These are phyloP conservation scores for Porites lutea DNA, from an alignment of 64 coral and sea anemone species.

Conservation along the genomic window DNA sequence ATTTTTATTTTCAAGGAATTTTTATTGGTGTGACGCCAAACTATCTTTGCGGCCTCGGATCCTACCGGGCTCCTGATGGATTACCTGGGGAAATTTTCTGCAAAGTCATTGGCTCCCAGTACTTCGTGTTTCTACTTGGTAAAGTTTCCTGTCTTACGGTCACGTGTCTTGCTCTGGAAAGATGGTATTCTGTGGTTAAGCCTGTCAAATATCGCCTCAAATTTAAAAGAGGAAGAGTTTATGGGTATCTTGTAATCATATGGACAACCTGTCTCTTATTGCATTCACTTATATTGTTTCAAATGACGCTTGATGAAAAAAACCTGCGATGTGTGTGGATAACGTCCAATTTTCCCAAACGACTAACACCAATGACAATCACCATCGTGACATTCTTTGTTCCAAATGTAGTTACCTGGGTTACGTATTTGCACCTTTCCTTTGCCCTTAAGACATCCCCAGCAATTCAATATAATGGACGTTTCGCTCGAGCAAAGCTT, in stretches of 20 bases:
- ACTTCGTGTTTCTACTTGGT: constrained; percentile 72
- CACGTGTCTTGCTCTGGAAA: constrained; percentile 74
- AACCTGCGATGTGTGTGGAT: constrained; percentile 38
- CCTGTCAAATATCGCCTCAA: constrained; percentile 58
- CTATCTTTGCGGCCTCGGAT: neutral
- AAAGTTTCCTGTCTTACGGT: constrained; percentile 64
- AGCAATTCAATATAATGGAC: constrained; percentile 13
- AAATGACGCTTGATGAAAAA: constrained; percentile 30
- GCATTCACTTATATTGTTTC: neutral
- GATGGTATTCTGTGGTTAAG: constrained; percentile 86
- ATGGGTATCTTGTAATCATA: constrained; percentile 53
- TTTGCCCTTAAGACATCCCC: constrained; percentile 26
- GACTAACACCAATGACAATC: constrained; percentile 23
- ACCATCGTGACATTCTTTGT: constrained; percentile 73
- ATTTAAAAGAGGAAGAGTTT: constrained; percentile 49
- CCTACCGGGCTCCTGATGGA: constrained; percentile 1
- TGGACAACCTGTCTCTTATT: constrained; percentile 30
- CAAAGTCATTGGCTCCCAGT: constrained; percentile 38
- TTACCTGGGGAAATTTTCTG: neutral
- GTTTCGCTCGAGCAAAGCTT: constrained; percentile 14
- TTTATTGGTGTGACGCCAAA: constrained; percentile 13
- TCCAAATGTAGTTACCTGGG: constrained; percentile 61
- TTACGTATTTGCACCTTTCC: constrained; percentile 60
- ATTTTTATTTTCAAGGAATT: neutral
- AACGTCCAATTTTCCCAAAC: neutral